Conservation (phyloP, 2,888 invertebrate genomes). For the Eudemis profundana region DNA sequence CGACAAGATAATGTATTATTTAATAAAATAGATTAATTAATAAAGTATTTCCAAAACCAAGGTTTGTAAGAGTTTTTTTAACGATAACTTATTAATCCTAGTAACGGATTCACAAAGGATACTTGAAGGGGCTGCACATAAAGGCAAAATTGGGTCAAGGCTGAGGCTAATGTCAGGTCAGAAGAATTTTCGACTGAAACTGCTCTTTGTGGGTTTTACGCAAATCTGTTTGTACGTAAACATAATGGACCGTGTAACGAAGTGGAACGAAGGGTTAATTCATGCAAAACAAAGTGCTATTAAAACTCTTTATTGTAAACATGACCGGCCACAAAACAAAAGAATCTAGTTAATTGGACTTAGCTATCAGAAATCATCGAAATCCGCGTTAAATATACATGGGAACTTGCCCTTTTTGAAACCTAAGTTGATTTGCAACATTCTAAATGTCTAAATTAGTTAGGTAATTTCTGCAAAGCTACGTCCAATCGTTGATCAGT, state of each 20-base stretch:
- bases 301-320: conserved; percentile 11
- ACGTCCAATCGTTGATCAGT: not conserved
- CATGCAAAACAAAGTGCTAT: conserved; percentile 11
- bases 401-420: not conserved
- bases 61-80: not conserved
- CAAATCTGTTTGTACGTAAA: conserved; percentile 18
- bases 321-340: not conserved
- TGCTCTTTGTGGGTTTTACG: conserved; percentile 21
- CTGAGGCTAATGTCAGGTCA: conserved; percentile 27
- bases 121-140: conserved; percentile 44
- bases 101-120: conserved; percentile 32
- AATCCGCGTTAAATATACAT: not conserved
- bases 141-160: conserved; percentile 53
- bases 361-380: not conserved
- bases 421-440: not conserved
- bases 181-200: conserved; percentile 26
- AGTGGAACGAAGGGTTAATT: conserved; percentile 6
- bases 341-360: not conserved
- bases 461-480: not conserved
- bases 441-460: not conserved
- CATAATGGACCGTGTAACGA: not conserved
- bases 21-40: not conserved
- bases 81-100: not conserved
- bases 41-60: not conserved
- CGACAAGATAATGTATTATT: too few species aligned